Base-by-base conservation (phyloP, 2,888 invertebrate genomes). In the Thera obeliscata region DNA sequence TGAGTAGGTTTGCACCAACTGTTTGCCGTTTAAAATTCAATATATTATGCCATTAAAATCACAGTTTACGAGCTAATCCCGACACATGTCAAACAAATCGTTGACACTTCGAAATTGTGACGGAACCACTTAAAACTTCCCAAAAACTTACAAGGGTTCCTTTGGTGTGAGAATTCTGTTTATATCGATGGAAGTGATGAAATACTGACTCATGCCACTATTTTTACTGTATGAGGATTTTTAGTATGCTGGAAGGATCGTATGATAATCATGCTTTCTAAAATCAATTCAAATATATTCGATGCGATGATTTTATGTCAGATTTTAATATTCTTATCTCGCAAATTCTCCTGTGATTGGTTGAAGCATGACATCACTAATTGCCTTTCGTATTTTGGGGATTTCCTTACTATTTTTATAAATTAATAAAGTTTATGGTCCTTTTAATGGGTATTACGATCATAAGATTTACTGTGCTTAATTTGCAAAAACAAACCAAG, bases 61-160 rank as follows among this genome's bases (percentile, higher is more conserved):
- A 73, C 69, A 78, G 79, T 89, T 90, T 89, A 90, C 82, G 90
- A 84, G 76, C 79, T 83, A 84, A 84, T 84, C 83, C 80, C 72
- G 84, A 89, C 90, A 90, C 80, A 87, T 90, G 90, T 89, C 90
- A 89, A 90, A 90, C 88, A 88, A 89, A 87, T 89, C 87, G 86
- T 87, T 88, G 85, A 87, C 89, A 88, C 85, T 78, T 84, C 80
- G 70, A 82, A 82, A 86, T 81, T 79, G 83, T 81, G 84, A 80
- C 79, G 78, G 81, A 82, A 79, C 80, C 84, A 83, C 83, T 84
- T 85, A 86, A 46, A 87, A 85, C 7, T 71, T 76, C 74, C 73
- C 68, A 61, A 77, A 52, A 65, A 79, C 59, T 65, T 38, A 48
- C 56, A 55, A 66, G 61, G 52, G 56, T 48, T 66, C 72, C 62